A percentile compares a stretch with the other conserved stretches of the same genome.
phyloP scores from a whole-genome alignment of 2,797 vertebrate genomes.

The Steatocranus sp. region DNA sequence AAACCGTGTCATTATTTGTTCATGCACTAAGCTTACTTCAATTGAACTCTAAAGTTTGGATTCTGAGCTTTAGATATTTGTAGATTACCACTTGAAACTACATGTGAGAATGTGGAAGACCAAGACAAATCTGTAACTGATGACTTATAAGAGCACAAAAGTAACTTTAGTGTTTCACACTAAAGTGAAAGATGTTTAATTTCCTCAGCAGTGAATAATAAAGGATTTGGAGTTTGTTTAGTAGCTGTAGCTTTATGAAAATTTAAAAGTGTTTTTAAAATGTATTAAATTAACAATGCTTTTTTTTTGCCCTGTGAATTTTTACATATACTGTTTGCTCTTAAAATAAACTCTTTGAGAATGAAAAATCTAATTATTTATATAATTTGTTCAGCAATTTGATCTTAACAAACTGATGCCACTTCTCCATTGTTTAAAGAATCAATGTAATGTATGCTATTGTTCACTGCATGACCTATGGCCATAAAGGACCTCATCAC shows the following conservation, averaged over 20 bases:
- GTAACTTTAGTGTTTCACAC: fast-evolving
- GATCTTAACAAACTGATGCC: not conserved
- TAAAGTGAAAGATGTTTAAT: not conserved
- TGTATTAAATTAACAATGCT: fast-evolving
- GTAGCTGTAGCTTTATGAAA: fast-evolving
- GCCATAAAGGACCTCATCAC: not conserved
- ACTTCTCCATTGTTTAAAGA: not conserved
- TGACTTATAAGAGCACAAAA: not conserved
- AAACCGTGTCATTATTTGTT: not conserved
- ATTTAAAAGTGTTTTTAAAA: fast-evolving
- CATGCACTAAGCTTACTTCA: fast-evolving
- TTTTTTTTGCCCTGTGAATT: fast-evolving
- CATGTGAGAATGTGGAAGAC: not conserved
- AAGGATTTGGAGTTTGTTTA: fast-evolving
- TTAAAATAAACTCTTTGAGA: not conserved
- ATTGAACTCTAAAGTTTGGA: fast-evolving
- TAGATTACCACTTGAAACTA: fast-evolving
- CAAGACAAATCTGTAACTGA: not conserved
- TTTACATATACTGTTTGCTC: not conserved
- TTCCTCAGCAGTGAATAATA: not conserved
- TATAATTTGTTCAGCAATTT: not conserved
- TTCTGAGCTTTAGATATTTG: not conserved
- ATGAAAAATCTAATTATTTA: not conserved
- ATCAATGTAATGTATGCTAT: not conserved
- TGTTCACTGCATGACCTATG: not conserved